phyloP scores from a whole-genome alignment of 2,113 vertebrate genomes.

The Astatoreochromis straeleni region DNA sequence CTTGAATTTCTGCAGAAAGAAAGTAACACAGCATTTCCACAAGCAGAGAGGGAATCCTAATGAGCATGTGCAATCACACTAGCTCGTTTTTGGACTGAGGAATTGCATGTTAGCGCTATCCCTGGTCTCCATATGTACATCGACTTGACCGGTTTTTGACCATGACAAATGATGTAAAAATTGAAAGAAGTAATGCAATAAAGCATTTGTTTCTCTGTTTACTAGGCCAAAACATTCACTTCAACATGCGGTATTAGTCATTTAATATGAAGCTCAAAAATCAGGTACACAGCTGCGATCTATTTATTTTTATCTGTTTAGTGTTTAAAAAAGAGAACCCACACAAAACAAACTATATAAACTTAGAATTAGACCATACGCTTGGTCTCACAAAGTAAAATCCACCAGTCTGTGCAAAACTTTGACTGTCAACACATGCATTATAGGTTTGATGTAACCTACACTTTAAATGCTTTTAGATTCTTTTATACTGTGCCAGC shows the following conservation, averaged over 20 bases:
- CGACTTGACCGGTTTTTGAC: rapidly evolving
- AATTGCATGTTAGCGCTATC: not conserved
- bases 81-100: not conserved
- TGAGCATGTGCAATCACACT: not conserved
- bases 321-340: rapidly evolving
- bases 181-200: not conserved
- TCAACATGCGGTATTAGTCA: not conserved
- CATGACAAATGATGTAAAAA: not conserved
- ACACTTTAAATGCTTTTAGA: not conserved
- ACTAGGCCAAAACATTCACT: not conserved
- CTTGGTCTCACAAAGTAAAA: rapidly evolving
- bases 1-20: not conserved
- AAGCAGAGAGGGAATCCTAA: not conserved
- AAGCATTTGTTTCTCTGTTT: not conserved
- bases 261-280: not conserved
- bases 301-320: not conserved
- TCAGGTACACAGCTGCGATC: not conserved
- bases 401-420: not conserved
- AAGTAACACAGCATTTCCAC: not conserved
- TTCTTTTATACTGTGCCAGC: not conserved
- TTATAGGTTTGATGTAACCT: not conserved
- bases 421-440: not conserved
- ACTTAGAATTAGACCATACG: rapidly evolving
- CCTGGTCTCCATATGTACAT: not conserved
- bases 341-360: not conserved